phyloP scores from a whole-genome alignment of 2,113 vertebrate species.

The Corapipo altera region DNA sequence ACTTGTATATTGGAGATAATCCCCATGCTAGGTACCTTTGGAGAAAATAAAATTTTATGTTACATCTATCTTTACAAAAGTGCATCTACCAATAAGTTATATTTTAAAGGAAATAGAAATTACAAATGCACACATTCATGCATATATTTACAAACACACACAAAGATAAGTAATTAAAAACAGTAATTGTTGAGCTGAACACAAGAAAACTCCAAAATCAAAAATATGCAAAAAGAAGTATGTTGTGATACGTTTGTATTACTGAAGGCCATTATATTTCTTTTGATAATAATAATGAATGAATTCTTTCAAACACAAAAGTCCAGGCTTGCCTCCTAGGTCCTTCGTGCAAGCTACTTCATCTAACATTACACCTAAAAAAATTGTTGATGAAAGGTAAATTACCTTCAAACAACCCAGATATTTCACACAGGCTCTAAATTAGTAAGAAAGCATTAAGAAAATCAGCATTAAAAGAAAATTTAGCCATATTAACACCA shows the following conservation, averaged over 20 bases:
- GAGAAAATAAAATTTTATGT: neutral
- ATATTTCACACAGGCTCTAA: neutral
- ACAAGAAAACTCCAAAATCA: neutral
- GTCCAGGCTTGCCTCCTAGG: neutral
- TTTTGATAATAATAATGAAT: neutral
- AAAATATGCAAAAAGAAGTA: neutral
- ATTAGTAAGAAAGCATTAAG: neutral
- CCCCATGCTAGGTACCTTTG: neutral
- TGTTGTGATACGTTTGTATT: neutral
- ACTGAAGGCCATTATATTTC: neutral
- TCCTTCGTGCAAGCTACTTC: neutral
- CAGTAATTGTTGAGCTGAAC: neutral
- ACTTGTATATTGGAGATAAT: neutral
- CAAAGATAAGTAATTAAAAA: neutral
- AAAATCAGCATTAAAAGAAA: neutral
- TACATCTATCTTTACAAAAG: neutral
- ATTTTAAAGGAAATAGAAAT: neutral
- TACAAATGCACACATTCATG: neutral
- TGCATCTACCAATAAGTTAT: neutral
- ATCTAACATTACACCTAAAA: neutral
- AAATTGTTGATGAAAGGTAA: neutral
- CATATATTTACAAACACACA: neutral
- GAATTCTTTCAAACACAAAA: neutral
- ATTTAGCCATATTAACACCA: neutral
- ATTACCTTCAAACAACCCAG: neutral